Conservation (phyloP, 2,113 vertebrate species). For the Ophiodon elongatus region DNA sequence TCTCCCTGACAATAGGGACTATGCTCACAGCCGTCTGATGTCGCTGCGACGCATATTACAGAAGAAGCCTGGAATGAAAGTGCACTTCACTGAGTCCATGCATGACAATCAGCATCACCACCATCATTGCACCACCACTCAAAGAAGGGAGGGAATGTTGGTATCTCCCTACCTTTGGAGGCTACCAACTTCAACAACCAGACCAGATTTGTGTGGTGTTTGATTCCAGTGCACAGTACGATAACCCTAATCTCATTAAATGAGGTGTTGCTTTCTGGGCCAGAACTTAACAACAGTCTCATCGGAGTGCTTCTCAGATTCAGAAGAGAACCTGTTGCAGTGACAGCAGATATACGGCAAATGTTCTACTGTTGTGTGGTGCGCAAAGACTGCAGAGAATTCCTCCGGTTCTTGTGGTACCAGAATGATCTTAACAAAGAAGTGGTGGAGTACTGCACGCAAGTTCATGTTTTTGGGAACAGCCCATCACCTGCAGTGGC, state of each 20-base stretch:
- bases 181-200: background rate
- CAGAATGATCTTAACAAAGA: background rate
- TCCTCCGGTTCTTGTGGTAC: background rate
- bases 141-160: background rate
- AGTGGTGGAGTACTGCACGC: background rate
- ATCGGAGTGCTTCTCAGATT: background rate
- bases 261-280: background rate
- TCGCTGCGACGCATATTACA: background rate
- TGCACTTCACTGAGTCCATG: background rate
- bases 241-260: background rate
- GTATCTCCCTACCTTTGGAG: conserved; percentile 13
- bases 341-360: background rate
- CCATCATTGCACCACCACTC: conserved; percentile 14
- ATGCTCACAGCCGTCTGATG: background rate
- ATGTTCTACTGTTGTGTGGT: background rate
- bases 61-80: background rate
- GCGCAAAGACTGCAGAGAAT: background rate
- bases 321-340: background rate
- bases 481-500: too few relatives aligned
- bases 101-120: background rate
- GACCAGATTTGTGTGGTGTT: too few relatives aligned
- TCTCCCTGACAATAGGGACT: background rate
- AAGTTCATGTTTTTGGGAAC: too few relatives aligned
- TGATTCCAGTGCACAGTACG: background rate
- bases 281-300: background rate